These are phyloP conservation scores for Leptinotarsa texana DNA, from an alignment of 1,140 invertebrate genomes.

Conservation along the genomic window DNA sequence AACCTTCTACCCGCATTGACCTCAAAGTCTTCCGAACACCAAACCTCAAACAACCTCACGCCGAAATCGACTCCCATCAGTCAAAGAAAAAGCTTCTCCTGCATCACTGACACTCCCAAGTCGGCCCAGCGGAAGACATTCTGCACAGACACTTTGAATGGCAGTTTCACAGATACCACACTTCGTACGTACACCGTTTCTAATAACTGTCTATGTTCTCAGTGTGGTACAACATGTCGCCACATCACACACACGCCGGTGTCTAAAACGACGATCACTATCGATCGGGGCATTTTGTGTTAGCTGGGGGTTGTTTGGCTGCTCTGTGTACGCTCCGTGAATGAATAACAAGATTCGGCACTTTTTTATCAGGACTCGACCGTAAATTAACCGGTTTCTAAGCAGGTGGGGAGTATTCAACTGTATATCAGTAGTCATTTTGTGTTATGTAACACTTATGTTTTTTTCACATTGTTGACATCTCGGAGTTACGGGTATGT, in stretches of 20 bases:
- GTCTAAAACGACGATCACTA: conserved; percentile 53
- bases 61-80: conserved; percentile 49
- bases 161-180: conserved; percentile 41
- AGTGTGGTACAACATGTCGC: conserved; percentile 54
- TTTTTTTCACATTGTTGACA: background rate
- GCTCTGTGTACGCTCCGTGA: background rate
- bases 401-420: background rate
- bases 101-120: conserved; percentile 39
- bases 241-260: conserved; percentile 52
- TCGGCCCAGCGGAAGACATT: conserved; percentile 45
- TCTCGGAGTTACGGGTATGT: background rate
- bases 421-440: background rate
- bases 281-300: conserved; percentile 55
- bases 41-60: conserved; percentile 36
- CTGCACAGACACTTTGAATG: conserved; percentile 47
- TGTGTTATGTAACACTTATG: background rate
- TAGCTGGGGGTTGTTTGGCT: conserved; percentile 38
- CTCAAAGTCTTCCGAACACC: conserved; percentile 29
- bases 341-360: background rate
- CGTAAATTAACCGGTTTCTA: background rate
- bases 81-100: conserved; percentile 47
- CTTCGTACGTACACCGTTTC: conserved; percentile 51
- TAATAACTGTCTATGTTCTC: conserved; percentile 53
- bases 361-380: background rate
- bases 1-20: conserved; percentile 39